Base-by-base conservation (phyloP, 1,140 invertebrate species). In the Chymomyza costata region DNA sequence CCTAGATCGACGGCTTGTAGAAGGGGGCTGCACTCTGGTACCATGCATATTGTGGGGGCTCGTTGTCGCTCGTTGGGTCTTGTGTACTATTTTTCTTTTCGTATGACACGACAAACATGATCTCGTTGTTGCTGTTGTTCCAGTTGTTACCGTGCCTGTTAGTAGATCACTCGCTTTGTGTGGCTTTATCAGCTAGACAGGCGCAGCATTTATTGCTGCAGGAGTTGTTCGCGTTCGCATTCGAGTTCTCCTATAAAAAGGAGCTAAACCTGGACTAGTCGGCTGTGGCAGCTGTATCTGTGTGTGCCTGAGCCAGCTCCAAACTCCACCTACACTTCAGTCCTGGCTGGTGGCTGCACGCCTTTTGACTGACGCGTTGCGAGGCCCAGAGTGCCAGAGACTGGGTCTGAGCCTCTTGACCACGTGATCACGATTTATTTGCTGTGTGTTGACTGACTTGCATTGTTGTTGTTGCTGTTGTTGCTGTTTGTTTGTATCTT, bases 391-490 rank as follows among this genome's bases (percentile, higher is more conserved):
- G n/a, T n/a, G n/a, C n/a, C n/a, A n/a, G n/a, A n/a, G n/a, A n/a
- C n/a, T 8, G 21, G 8, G 21, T 17, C 43, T 50, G 48, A 62
- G 59, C 74, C 68, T 83, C 68, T 82, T 84, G 76, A 82, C 76
- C 82, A 84, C 74, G 66, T 84, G 82, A 84, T 84, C 82, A 84
- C 82, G 82, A 84, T 84, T 84, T 84, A 84, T 84, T 82, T 82
- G 62, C 64, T 49, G 40, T 25, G 21, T 25, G n/a, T n/a, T n/a
- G n/a, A n/a, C 73, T 43, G 61, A 32, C 60, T 64, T 38, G 50
- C 54, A 44, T 70, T 71, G 67, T 54, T 62, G 51, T 19, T 49
- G 32, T 38, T 55, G 30, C 10, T 54, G 48, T 48, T 68, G 25
- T 57, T 61, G 47, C 43, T 59, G 63, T 65, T 65, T 65, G 51